A percentile compares a stretch with the other conserved stretches of the same genome.
These are phyloP conservation scores for Acropora tenuis DNA, from an alignment of 64 coral and sea anemone species.

Conservation along the genomic window DNA sequence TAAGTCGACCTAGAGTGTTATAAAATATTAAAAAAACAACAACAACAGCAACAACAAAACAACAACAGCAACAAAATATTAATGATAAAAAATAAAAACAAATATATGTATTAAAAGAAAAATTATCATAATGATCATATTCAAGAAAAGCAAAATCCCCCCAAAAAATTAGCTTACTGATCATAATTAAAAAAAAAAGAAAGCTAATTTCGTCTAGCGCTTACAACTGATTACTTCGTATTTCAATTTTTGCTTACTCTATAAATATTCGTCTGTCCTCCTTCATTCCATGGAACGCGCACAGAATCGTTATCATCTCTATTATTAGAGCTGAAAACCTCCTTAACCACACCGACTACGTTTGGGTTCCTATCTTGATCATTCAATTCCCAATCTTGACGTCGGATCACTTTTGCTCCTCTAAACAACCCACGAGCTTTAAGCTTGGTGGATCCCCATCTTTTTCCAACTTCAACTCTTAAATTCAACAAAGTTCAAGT, in stretches of 20 bases:
- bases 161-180: too few species aligned
- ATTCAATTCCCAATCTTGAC: constrained; percentile 70
- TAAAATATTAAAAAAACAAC: too few species aligned
- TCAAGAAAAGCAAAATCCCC: too few species aligned
- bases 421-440: constrained; percentile 60
- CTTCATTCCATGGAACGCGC: constrained; percentile 43
- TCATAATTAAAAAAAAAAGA: too few species aligned
- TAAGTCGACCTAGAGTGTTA: constrained; percentile 32
- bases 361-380: constrained; percentile 61
- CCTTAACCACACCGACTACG: constrained; percentile 41
- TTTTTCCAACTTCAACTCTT: constrained; percentile 54
- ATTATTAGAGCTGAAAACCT: constrained; percentile 28
- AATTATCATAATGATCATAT: too few species aligned
- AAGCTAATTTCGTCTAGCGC: too few species aligned
- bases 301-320: constrained; percentile 20
- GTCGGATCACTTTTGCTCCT: constrained; percentile 56
- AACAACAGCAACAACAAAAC: too few species aligned
- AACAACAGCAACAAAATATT: too few species aligned
- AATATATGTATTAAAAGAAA: too few species aligned
- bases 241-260: constrained; percentile 68
- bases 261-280: constrained; percentile 28
- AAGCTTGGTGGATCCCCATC: constrained; percentile 52
- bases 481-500: too few species aligned
- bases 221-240: not conserved
- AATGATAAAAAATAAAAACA: too few species aligned